Percentiles rank a stretch among this genome's conserved stretches.
phyloP scores from a whole-genome alignment of 2,113 vertebrate genomes.

The Poecile atricapillus region DNA sequence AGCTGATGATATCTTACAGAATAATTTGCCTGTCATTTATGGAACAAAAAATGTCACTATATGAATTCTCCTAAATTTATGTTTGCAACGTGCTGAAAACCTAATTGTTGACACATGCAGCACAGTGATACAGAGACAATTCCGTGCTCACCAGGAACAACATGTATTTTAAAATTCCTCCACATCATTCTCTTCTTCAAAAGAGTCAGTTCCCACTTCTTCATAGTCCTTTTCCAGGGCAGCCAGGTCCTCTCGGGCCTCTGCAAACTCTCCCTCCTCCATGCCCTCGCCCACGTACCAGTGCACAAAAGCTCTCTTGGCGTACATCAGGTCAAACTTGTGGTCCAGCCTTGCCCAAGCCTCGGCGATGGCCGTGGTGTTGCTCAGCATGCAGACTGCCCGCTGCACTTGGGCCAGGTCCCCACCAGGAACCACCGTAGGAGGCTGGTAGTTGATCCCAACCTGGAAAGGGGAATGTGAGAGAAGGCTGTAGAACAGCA shows the following conservation, averaged over 20 bases:
- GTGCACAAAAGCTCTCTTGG: conserved; percentile 82
- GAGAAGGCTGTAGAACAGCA: background rate
- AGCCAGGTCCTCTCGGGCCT: conserved; percentile 80
- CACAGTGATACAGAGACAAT: background rate
- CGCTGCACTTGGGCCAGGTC: conserved; percentile 77
- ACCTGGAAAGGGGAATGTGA: conserved; percentile 56
- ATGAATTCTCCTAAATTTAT: background rate
- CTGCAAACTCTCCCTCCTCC: conserved; percentile 81
- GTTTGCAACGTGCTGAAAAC: background rate
- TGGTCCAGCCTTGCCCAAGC: conserved; percentile 80
- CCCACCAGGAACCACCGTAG: conserved; percentile 75
- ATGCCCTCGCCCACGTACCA: conserved; percentile 83
- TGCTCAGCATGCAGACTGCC: conserved; percentile 82
- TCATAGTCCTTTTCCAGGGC: conserved; percentile 84
- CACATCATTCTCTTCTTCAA: conserved; percentile 77
- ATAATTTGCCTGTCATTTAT: background rate
- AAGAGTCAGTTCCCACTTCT: conserved; percentile 79
- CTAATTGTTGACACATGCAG: background rate
- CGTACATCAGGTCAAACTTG: conserved; percentile 82
- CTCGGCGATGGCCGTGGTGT: conserved; percentile 78
- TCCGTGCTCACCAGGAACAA: background rate
- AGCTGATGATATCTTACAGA: background rate
- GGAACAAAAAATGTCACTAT: background rate
- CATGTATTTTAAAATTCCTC: conserved; percentile 66
- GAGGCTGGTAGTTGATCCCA: conserved; percentile 82